Evolutionary conservation across 2,113 vertebrate species (phyloP).

Genomic region (Scolopax mira): DNA sequence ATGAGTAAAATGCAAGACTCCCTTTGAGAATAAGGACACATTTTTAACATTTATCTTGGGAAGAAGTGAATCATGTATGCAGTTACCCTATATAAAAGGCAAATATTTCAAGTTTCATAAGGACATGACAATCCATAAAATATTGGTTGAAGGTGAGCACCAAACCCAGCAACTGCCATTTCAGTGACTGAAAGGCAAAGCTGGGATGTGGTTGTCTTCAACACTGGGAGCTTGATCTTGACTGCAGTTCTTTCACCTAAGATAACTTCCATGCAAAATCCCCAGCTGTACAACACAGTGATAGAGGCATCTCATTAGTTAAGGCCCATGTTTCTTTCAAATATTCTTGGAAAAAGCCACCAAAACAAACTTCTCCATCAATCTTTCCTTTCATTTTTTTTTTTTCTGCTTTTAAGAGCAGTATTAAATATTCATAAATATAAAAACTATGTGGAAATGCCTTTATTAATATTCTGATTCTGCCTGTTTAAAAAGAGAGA

Average conservation of each 20-base stretch:
- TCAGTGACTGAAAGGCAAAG: not conserved
- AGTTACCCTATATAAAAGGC: conserved; percentile 18
- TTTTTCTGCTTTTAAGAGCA: conserved; percentile 60
- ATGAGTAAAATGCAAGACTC: not conserved
- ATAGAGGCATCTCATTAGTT: conserved; percentile 24
- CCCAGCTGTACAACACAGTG: conserved; percentile 30
- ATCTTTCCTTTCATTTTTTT: not conserved
- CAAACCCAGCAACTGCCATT: conserved; percentile 42
- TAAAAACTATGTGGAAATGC: conserved; percentile 58
- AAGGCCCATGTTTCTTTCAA: conserved; percentile 44
- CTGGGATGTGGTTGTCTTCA: conserved; percentile 31
- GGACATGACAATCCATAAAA: not conserved
- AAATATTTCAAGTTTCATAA: conserved; percentile 52
- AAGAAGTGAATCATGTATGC: not conserved
- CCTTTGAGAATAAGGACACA: not conserved
- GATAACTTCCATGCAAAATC: not conserved
- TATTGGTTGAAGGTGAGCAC: conserved; percentile 51
- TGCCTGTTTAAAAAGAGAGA: not conserved
- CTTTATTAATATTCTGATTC: not conserved
- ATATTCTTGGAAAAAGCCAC: not conserved
- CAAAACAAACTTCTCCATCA: not conserved
- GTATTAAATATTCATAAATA: conserved; percentile 59
- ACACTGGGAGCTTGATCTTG: not conserved
- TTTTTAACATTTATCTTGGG: not conserved
- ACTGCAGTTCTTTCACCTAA: not conserved